phyloP scores from a whole-genome alignment of 2,797 vertebrate species.

The Neoniphon sammara region DNA sequence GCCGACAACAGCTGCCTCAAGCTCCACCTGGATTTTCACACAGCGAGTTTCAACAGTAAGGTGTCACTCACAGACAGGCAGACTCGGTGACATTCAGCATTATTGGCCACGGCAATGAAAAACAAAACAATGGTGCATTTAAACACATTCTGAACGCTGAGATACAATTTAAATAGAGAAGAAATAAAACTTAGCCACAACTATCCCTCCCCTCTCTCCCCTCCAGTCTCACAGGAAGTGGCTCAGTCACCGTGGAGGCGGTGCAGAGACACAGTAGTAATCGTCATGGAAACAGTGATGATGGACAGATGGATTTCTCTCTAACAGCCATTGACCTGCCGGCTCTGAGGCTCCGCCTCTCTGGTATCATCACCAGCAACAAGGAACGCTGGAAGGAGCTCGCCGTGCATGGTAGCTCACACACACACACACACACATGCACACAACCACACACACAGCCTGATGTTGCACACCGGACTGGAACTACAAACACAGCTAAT shows the following conservation, averaged over 20 bases:
- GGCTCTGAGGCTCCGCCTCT: constrained; percentile 87
- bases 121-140: too few species aligned
- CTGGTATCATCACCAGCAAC: constrained; percentile 92
- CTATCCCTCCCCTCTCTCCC: constrained; percentile 20
- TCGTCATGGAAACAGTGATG: constrained; percentile 70
- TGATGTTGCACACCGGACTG: too few species aligned
- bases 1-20: too few species aligned
- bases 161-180: too few species aligned
- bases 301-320: constrained; percentile 86
- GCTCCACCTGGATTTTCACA: too few species aligned
- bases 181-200: neutral
- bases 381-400: constrained; percentile 97
- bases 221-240: constrained; percentile 79
- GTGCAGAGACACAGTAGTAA: constrained; percentile 83
- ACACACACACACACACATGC: constrained; percentile 19
- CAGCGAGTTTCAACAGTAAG: too few species aligned
- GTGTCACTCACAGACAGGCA: too few species aligned
- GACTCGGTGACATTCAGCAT: too few species aligned
- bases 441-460: constrained; percentile 1
- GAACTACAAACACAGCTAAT: too few species aligned
- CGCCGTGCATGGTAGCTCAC: constrained; percentile 87
- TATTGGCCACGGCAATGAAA: too few species aligned
- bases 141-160: too few species aligned
- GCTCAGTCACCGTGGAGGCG: constrained; percentile 82
- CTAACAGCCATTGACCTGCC: constrained; percentile 89